Base-by-base conservation (phyloP, 1,140 invertebrate species). In the Cydia strobilella region DNA sequence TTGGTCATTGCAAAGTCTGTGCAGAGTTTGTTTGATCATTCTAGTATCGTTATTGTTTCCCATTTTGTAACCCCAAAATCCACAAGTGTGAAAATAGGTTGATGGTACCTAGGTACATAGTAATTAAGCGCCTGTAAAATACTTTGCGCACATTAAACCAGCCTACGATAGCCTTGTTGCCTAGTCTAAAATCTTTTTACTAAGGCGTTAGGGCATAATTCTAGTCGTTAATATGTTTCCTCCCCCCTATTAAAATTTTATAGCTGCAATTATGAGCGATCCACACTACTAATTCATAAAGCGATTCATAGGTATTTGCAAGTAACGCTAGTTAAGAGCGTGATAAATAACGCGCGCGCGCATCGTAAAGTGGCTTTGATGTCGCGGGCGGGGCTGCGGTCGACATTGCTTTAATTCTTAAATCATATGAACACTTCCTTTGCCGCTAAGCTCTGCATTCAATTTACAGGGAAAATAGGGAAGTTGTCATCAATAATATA, bases 311-410 rank as follows among this genome's bases (percentile, higher is more conserved):
- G n/a, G n/a, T n/a, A 59, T 59, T 59, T 12, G 54, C 54, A 20
- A 23, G 54, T 59, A 59, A 59, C 54, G 54, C 54, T 59, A 59
- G 54, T 59, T 59, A 59, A 59, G 54, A 59, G 54, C 54, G 54
- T 59, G 54, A 59, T 59, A 59, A 59, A 59, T 59, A 59, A 59
- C 54, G 20, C 54, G 54, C 54, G 54, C 9, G 54, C 54, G 54
- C 54, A 59, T 59, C 54, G 54, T 59, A 59, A 59, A 59, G 54
- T 59, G 54, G 54, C 54, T 59, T 59, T 59, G 54, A 59, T 59
- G 54, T 59, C 20, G 54, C 54, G 54, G 51, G n/a, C 51, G 51
- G 51, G 15, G 20, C 54, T 23, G 54, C 54, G 54, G 54, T 59
- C 54, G 54, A 7, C 54, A 7, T 23, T 59, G 54, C 20, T 59